These are phyloP conservation scores for Anoplopoma fimbria DNA, from an alignment of 2,113 vertebrate genomes.

Conservation along the genomic window DNA sequence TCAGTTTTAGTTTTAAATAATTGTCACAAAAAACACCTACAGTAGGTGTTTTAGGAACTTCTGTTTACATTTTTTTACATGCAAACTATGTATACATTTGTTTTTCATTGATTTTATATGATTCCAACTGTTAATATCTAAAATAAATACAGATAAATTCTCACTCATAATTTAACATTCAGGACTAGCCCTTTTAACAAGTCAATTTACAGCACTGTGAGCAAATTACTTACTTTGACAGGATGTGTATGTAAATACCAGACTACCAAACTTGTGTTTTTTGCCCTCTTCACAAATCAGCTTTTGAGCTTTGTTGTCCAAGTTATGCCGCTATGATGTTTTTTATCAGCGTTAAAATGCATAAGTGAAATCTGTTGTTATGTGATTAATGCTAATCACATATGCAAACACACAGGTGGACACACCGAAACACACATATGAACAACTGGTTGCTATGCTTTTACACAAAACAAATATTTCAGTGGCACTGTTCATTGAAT, in stretches of 20 bases:
- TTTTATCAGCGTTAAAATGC: constrained; percentile 9
- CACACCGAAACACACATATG: constrained; percentile 5
- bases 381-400: background rate
- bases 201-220: background rate
- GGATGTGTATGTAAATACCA: background rate
- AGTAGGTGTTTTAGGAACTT: background rate
- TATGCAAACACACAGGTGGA: background rate
- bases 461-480: constrained; percentile 5
- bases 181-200: background rate
- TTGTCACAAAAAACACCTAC: background rate
- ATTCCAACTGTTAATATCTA: too few relatives aligned
- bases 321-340: background rate
- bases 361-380: too few relatives aligned
- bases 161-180: too few relatives aligned
- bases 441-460: background rate
- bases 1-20: background rate
- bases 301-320: background rate
- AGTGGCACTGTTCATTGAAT: background rate
- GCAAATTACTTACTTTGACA: background rate
- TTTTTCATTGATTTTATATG: too few relatives aligned
- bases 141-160: too few relatives aligned
- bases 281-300: background rate
- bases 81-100: background rate
- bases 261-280: background rate
- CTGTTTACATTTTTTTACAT: too few relatives aligned